Evolutionary conservation across 1,140 invertebrate genomes (phyloP), one percentile per base, ranked within the genome.

Genomic region (Drosophila repletoides): DNA sequence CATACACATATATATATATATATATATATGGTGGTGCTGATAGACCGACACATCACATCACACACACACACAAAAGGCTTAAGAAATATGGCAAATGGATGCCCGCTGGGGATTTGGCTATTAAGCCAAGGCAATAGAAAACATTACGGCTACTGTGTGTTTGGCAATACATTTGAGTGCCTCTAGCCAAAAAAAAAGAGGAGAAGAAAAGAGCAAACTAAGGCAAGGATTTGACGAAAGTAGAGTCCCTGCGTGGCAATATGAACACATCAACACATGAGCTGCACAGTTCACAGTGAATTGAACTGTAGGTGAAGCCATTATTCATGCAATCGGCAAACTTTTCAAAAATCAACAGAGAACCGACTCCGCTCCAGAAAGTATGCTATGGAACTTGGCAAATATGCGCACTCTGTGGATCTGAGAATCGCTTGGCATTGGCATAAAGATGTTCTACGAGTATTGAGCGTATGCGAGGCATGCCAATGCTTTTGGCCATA

Each of bases 21-120:
- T n/a, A n/a, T n/a, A n/a, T n/a, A n/a, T n/a, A n/a, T n/a, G n/a
- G n/a, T n/a, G n/a, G 22, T 22, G 2, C 48, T 22, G 60, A 22
- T 31, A 40, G 46, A 26, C 19, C 28, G 33, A 40, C 33, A 15
- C 31, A 36, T 19, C n/a, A n/a, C n/a, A n/a, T n/a, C n/a, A 40
- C 24, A 56, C 29, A 38, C 34, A 41, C 19, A 48, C 10, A 36
- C 9, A 45, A 64, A 69, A 51, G 77, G 49, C 72, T 73, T 59
- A 38, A 69, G 61, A 83, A 83, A 83, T 84, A 77, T 83, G 64
- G 60, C 71, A 80, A 81, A 67, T 80, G 55, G 33, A 17, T 55
- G 56, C 33, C 61, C 72, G 53, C 59, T 52, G 58, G 72, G 72
- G 77, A 46, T 41, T 52, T 53, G 51, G 49, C 68, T 66, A 76